Evolutionary conservation across 2,888 invertebrate species (phyloP).

Genomic region (Tryphoninae sp.): DNA sequence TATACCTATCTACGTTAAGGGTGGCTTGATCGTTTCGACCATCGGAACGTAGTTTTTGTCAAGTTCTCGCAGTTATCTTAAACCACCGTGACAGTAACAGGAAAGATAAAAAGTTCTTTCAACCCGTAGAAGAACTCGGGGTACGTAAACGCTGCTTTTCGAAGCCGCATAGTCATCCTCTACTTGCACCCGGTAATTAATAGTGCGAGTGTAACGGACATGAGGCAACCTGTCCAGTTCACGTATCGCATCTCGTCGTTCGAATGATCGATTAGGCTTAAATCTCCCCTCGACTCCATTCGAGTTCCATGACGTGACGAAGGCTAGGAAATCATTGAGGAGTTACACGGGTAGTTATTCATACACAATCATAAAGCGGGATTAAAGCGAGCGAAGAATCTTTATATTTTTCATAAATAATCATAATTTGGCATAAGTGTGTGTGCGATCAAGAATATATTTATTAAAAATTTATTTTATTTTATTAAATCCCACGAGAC

Average conservation of each 20-base stretch:
- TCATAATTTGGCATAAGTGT: slow-evolving; percentile 30
- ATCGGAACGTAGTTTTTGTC: background rate
- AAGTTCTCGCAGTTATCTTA: background rate
- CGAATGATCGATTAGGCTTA: slow-evolving; percentile 71
- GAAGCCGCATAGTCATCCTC: slow-evolving; percentile 53
- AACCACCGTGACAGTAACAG: background rate
- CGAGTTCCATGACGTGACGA: slow-evolving; percentile 66
- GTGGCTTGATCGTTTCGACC: background rate
- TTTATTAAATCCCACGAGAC: background rate
- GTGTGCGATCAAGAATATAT: slow-evolving; percentile 18
- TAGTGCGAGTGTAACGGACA: slow-evolving; percentile 69
- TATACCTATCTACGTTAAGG: background rate
- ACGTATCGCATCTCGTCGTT: slow-evolving; percentile 65
- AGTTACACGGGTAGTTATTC: slow-evolving; percentile 28
- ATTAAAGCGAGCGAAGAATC: slow-evolving; percentile 17
- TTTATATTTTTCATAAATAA: slow-evolving; percentile 45
- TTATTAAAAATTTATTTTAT: background rate
- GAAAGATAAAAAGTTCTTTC: slow-evolving; percentile 9
- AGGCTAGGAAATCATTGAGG: slow-evolving; percentile 58
- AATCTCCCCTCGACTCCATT: slow-evolving; percentile 39
- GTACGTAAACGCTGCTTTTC: slow-evolving; percentile 17
- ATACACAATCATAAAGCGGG: slow-evolving; percentile 10
- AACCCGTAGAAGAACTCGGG: background rate
- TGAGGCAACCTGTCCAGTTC: slow-evolving; percentile 65
- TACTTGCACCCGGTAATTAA: slow-evolving; percentile 69